Percentiles rank a stretch among this genome's conserved stretches.
Evolutionary conservation across 2,797 vertebrate genomes (phyloP).

Genomic region (Botia kubotai): DNA sequence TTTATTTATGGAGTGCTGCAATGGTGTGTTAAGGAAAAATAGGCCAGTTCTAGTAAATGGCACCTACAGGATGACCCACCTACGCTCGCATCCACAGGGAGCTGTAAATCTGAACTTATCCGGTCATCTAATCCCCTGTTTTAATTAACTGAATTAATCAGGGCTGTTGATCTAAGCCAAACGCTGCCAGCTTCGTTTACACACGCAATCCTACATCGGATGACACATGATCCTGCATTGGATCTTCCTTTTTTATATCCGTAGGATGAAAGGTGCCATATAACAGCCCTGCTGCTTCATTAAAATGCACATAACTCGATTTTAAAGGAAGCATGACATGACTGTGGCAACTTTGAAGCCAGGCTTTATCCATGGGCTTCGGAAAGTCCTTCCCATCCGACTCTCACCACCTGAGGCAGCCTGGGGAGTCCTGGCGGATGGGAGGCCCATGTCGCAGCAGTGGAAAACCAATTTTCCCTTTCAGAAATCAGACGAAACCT

Average conservation of each 20-base stretch:
- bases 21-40: conserved; percentile 23
- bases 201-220: conserved; percentile 1
- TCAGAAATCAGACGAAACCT: conserved; percentile 51
- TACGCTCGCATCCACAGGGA: conserved; percentile 17
- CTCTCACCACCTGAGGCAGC: conserved; percentile 39
- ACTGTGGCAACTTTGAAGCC: conserved; percentile 33
- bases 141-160: conserved; percentile 58
- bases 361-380: conserved; percentile 34
- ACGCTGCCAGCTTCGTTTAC: conserved; percentile 35
- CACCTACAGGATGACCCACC: conserved; percentile 13
- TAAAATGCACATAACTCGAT: conserved; percentile 47
- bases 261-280: conserved; percentile 36
- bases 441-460: conserved; percentile 24
- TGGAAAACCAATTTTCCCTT: conserved; percentile 47
- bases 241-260: conserved; percentile 38
- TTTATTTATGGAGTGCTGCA: conserved; percentile 7
- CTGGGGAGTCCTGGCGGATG: conserved; percentile 15
- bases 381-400: conserved; percentile 22
- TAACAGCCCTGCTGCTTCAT: conserved; percentile 20
- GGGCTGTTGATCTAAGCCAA: conserved; percentile 49
- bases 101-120: conserved; percentile 51
- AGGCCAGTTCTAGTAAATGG: conserved; percentile 6
- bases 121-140: conserved; percentile 56
- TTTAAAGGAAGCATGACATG: conserved; percentile 42
- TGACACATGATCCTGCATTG: conserved; percentile 7